These are phyloP conservation scores for Archocentrus centrarchus DNA, from an alignment of 2,113 vertebrate species.

Conservation along the genomic window DNA sequence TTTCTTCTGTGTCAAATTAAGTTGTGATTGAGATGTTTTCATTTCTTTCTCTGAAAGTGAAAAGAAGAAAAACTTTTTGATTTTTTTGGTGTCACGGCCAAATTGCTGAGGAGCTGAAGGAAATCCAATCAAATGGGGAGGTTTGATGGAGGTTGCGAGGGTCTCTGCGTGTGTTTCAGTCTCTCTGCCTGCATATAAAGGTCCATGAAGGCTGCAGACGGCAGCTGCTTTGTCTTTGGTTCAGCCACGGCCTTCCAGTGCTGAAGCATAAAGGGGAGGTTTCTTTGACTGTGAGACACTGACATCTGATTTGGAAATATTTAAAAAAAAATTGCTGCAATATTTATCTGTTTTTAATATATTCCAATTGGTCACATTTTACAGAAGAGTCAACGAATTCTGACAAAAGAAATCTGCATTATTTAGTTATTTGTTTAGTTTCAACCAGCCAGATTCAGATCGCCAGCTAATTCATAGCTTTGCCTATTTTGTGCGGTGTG, in stretches of 20 bases:
- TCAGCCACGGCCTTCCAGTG: not conserved
- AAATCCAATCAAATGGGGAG: not conserved
- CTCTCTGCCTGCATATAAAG: not conserved
- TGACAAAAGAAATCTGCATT: not conserved
- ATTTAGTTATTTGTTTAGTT: not conserved
- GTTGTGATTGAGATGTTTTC: slow-evolving; percentile 3
- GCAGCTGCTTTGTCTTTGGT: not conserved
- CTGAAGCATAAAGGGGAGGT: not conserved
- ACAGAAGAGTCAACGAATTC: not conserved
- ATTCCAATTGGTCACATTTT: not conserved
- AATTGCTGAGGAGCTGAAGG: not conserved
- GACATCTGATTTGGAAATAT: not conserved
- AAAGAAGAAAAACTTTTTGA: not conserved
- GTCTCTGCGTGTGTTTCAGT: not conserved
- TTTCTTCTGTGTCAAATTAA: slow-evolving; percentile 32
- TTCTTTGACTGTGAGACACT: not conserved
- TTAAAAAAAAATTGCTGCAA: too few relatives aligned
- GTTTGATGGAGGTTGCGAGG: not conserved
- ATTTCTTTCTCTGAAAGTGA: not conserved
- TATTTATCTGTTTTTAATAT: not conserved
- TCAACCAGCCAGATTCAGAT: too few relatives aligned
- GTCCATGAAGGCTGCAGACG: not conserved
- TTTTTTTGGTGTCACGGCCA: slow-evolving; percentile 18
- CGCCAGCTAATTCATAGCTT: too few relatives aligned
- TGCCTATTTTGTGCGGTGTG: too few relatives aligned